Percentiles rank a stretch among this genome's conserved stretches.
Conservation (phyloP, 2,888 invertebrate species). For the Lagria hirta region DNA sequence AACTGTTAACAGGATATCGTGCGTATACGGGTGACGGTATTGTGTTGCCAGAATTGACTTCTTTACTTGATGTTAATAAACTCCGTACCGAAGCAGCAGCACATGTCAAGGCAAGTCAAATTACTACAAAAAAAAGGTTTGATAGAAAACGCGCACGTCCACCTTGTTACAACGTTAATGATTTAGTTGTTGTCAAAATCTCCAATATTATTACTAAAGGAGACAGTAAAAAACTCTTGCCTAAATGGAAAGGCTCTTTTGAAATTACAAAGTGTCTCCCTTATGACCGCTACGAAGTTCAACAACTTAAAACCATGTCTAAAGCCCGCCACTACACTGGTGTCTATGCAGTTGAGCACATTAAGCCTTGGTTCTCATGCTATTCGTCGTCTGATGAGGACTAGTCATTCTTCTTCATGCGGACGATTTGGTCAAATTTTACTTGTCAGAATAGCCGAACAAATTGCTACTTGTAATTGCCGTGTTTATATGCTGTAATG, state of each 20-base stretch:
- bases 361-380: background rate
- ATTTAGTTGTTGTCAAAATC: slow-evolving; percentile 20
- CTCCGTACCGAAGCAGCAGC: background rate
- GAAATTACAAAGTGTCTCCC: slow-evolving; percentile 4
- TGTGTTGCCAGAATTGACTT: slow-evolving; percentile 10
- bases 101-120: slow-evolving; percentile 7
- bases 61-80: background rate
- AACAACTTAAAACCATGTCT: background rate
- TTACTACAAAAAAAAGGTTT: slow-evolving; percentile 16
- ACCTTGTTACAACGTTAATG: slow-evolving; percentile 14
- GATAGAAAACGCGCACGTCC: slow-evolving; percentile 12
- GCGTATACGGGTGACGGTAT: slow-evolving; percentile 1
- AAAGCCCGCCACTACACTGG: background rate
- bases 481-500: background rate
- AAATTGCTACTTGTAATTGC: background rate
- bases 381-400: background rate
- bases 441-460: too few species aligned
- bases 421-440: background rate
- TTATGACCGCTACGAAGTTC: slow-evolving; percentile 1
- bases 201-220: slow-evolving; percentile 14
- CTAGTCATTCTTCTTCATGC: background rate
- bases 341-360: slow-evolving; percentile 2
- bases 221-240: slow-evolving; percentile 19
- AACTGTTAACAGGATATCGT: slow-evolving; percentile 20
- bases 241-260: slow-evolving; percentile 27